A percentile compares a stretch with the other conserved stretches of the same genome.
Conservation (phyloP, 2,888 invertebrate genomes). For the Cylindroiulus punctatus region DNA sequence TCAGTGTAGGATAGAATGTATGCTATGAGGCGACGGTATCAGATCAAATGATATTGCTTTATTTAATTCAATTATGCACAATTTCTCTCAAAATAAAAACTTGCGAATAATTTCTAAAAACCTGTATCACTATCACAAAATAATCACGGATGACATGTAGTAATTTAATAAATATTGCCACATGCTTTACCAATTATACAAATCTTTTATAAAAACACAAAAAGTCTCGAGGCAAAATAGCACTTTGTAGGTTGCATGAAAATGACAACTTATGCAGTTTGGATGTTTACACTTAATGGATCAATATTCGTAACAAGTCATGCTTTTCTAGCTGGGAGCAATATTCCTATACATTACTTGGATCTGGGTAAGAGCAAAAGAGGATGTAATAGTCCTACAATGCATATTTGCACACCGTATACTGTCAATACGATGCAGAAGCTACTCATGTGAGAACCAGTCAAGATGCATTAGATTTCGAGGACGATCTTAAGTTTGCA, state of each 20-base stretch:
- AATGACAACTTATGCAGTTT: slow-evolving; percentile 12
- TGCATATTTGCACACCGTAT: background rate
- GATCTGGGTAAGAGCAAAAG: background rate
- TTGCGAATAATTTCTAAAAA: background rate
- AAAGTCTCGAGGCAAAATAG: background rate
- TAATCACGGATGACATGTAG: too few relatives aligned
- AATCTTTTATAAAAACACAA: background rate
- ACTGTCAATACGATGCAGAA: slow-evolving; percentile 21
- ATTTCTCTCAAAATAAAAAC: background rate
- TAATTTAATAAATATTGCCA: background rate
- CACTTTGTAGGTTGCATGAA: background rate
- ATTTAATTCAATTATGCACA: too few relatives aligned
- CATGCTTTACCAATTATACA: background rate
- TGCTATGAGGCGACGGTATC: too few relatives aligned
- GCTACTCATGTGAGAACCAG: background rate
- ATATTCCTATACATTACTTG: background rate
- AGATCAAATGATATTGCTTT: too few relatives aligned
- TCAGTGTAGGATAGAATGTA: too few relatives aligned
- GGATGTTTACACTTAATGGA: background rate
- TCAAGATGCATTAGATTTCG: background rate
- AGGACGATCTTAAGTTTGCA: background rate
- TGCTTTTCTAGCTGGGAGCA: background rate
- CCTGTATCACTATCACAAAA: too few relatives aligned
- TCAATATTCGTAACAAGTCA: slow-evolving; percentile 31
- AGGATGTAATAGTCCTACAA: background rate